Percentiles rank a stretch among this genome's conserved stretches.
phyloP scores from a whole-genome alignment of 2,888 invertebrate genomes.

The Lingula anatina region DNA sequence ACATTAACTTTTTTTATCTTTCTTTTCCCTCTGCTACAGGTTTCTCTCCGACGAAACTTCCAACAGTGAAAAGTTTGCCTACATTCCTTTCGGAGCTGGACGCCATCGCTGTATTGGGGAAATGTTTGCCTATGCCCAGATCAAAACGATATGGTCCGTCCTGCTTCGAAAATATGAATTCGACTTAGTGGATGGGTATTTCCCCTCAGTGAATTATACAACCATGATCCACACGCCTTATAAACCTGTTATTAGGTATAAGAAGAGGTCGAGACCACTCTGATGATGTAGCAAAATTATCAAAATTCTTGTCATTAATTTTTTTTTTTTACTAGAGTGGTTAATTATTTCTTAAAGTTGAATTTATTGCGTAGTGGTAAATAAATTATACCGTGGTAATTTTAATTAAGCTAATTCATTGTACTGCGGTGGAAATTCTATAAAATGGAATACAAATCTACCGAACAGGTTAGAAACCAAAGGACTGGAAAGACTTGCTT shows the following conservation, averaged over 20 bases:
- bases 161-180: slow-evolving; percentile 30
- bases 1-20: too few species aligned
- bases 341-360: too few species aligned
- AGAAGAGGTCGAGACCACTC: background rate
- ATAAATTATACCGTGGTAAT: too few species aligned
- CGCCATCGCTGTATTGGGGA: slow-evolving; percentile 43
- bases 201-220: slow-evolving; percentile 30
- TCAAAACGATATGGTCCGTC: slow-evolving; percentile 34
- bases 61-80: slow-evolving; percentile 35
- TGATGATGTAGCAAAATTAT: background rate
- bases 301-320: background rate
- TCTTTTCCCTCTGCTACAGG: too few species aligned
- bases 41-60: too few species aligned
- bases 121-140: slow-evolving; percentile 40
- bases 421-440: too few species aligned
- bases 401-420: too few species aligned
- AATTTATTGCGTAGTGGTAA: too few species aligned
- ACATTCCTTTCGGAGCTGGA: slow-evolving; percentile 41
- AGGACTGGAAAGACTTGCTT: too few species aligned
- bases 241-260: slow-evolving; percentile 28
- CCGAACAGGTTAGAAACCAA: too few species aligned
- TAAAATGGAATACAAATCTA: too few species aligned
- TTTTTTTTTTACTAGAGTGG: too few species aligned
- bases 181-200: slow-evolving; percentile 26
- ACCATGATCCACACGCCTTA: slow-evolving; percentile 44